phyloP scores from a whole-genome alignment of 37 sponge, comb jelly and placozoan genomes.

The Aplysina aerophoba region DNA sequence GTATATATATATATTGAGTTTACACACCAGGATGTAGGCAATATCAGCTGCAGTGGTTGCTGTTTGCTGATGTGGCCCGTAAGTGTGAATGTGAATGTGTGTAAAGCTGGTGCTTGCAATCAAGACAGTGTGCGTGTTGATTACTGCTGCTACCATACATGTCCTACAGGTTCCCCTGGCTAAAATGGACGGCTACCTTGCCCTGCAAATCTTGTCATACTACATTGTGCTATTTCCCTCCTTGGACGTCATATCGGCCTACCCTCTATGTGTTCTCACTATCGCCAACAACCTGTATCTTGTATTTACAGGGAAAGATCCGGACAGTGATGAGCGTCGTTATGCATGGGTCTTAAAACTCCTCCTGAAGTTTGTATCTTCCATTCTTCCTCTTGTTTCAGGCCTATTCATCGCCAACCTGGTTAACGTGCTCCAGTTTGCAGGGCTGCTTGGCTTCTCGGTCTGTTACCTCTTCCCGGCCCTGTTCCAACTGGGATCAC shows the following conservation, averaged over 20 bases:
- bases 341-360: constrained; percentile 33
- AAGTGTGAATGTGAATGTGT: too few relatives aligned
- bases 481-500: constrained; percentile 73
- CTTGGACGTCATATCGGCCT: constrained; percentile 88
- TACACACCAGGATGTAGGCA: too few relatives aligned
- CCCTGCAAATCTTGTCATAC: constrained; percentile 73
- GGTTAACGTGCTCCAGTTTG: constrained; percentile 80
- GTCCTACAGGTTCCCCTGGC: constrained; percentile 48
- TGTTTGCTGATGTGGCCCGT: too few relatives aligned
- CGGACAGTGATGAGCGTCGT: constrained; percentile 20
- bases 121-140: too few relatives aligned
- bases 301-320: constrained; percentile 61
- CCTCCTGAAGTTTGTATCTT: constrained; percentile 44
- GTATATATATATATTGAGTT: too few relatives aligned
- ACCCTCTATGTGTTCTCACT: constrained; percentile 73
- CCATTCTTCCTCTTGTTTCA: constrained; percentile 69
- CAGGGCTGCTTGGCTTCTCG: constrained; percentile 82
- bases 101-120: too few relatives aligned
- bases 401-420: constrained; percentile 83
- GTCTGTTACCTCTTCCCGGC: constrained; percentile 80
- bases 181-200: neutral
- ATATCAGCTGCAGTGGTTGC: too few relatives aligned
- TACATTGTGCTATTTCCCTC: constrained; percentile 88
- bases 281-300: constrained; percentile 77
- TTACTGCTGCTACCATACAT: neutral